Evolutionary conservation across 2,797 vertebrate genomes (phyloP).

Genomic region (Danio kyathit): DNA sequence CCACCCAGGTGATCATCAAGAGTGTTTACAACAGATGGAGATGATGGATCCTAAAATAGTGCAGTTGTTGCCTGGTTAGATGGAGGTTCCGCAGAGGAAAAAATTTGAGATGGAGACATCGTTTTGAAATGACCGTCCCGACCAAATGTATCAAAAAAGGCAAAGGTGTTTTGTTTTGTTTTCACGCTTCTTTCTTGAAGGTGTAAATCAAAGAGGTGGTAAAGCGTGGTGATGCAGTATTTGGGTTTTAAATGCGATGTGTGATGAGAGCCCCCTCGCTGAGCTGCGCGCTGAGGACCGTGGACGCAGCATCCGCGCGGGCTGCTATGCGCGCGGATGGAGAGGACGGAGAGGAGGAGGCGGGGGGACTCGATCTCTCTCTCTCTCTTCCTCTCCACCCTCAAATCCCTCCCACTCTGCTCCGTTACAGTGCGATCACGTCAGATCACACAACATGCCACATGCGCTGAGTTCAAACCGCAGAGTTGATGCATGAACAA

Average conservation of each 20-base stretch:
- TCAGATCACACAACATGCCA: constrained; percentile 59
- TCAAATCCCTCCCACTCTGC: constrained; percentile 61
- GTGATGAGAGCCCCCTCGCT: constrained; percentile 65
- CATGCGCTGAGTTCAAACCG: constrained; percentile 32
- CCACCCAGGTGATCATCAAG: constrained; percentile 38
- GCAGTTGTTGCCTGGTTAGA: constrained; percentile 65
- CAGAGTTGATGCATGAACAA: constrained; percentile 1
- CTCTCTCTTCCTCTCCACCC: constrained; percentile 28
- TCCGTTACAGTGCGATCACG: constrained; percentile 58
- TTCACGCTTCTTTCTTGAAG: constrained; percentile 49
- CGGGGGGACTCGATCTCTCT: constrained; percentile 40
- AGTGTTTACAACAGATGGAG: constrained; percentile 55
- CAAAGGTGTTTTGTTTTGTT: constrained; percentile 37
- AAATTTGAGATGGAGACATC: constrained; percentile 61
- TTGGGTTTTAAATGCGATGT: constrained; percentile 65
- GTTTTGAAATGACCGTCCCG: constrained; percentile 57
- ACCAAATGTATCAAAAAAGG: constrained; percentile 34
- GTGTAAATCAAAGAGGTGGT: constrained; percentile 57
- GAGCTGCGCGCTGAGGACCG: constrained; percentile 74
- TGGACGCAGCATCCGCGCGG: constrained; percentile 79
- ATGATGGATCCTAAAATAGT: constrained; percentile 65
- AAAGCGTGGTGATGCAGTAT: constrained; percentile 54
- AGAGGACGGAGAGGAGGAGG: constrained; percentile 51
- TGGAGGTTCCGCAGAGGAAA: constrained; percentile 65
- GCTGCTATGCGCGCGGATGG: constrained; percentile 62